phyloP scores from a whole-genome alignment of 2,113 vertebrate genomes.

The Oryzias melastigma region DNA sequence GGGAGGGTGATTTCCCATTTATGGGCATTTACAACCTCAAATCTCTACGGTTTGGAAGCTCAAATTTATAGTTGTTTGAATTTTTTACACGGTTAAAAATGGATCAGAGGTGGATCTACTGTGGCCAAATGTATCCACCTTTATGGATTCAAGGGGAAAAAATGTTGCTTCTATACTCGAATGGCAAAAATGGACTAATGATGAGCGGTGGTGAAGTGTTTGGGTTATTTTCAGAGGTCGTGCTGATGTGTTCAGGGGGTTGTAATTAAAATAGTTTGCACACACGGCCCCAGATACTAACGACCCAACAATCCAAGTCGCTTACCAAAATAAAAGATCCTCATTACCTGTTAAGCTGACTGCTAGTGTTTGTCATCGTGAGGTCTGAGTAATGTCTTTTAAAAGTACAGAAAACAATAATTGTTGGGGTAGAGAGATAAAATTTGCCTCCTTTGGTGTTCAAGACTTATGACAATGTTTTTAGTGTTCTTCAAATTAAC shows the following conservation, averaged over 20 bases:
- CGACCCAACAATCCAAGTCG: constrained; percentile 55
- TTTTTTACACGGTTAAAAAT: constrained; percentile 46
- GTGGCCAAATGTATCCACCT: constrained; percentile 25
- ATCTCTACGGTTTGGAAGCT: constrained; percentile 45
- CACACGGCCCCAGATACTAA: constrained; percentile 55
- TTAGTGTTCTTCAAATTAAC: too few species aligned
- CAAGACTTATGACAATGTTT: too few species aligned
- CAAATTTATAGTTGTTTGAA: constrained; percentile 51
- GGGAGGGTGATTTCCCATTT: constrained; percentile 62
- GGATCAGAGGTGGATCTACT: constrained; percentile 44
- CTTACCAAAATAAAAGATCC: constrained; percentile 68
- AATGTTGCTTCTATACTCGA: constrained; percentile 38
- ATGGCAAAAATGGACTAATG: constrained; percentile 54
- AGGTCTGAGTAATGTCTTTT: constrained; percentile 20
- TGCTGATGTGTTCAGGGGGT: constrained; percentile 54
- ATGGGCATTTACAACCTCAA: constrained; percentile 51
- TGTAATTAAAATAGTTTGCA: constrained; percentile 67
- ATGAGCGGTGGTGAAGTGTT: constrained; percentile 54
- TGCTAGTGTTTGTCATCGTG: constrained; percentile 34
- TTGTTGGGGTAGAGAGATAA: constrained; percentile 4
- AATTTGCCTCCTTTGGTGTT: too few species aligned
- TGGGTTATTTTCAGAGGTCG: constrained; percentile 50
- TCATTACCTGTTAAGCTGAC: constrained; percentile 58
- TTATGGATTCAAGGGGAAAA: constrained; percentile 33
- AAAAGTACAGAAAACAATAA: constrained; percentile 17